Evolutionary conservation across 2,113 vertebrate species (phyloP).

Genomic region (Sus scrofa): DNA sequence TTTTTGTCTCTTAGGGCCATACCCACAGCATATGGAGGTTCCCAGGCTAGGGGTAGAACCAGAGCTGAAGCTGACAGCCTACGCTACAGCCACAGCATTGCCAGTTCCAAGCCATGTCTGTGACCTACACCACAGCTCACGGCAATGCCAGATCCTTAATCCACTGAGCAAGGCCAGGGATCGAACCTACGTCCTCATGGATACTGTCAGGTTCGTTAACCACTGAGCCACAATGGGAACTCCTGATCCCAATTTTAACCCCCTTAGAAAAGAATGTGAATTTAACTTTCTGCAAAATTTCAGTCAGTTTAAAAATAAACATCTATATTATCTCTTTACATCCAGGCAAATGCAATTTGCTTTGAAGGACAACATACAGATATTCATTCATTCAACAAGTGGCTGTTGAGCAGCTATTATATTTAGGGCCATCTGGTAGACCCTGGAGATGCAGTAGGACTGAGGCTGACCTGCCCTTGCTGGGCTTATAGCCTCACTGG

Average conservation of each 20-base stretch:
- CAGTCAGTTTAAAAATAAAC: conserved; percentile 28
- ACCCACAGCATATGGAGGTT: no score
- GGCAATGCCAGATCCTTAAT: no score
- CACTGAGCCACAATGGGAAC: no score
- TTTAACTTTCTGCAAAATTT: conserved; percentile 54
- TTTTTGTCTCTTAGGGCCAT: no score
- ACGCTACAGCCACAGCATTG: no score
- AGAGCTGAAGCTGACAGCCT: no score
- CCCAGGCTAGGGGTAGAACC: no score
- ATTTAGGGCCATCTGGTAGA: not conserved
- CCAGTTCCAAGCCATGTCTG: no score
- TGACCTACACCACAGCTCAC: no score
- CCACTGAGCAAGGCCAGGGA: no score
- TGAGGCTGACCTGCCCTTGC: not conserved
- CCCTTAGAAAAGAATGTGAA: conserved; percentile 22
- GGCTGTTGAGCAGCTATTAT: not conserved
- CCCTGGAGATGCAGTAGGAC: not conserved
- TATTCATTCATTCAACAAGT: not conserved
- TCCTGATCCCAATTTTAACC: not conserved
- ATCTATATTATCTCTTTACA: not conserved
- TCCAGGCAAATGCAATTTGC: conserved; percentile 5
- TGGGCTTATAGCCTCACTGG: not conserved
- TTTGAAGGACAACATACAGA: not conserved
- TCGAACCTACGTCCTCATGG: no score
- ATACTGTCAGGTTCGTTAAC: no score